These are phyloP conservation scores for Pammene fasciana DNA, from an alignment of 2,888 invertebrate species.

Conservation along the genomic window DNA sequence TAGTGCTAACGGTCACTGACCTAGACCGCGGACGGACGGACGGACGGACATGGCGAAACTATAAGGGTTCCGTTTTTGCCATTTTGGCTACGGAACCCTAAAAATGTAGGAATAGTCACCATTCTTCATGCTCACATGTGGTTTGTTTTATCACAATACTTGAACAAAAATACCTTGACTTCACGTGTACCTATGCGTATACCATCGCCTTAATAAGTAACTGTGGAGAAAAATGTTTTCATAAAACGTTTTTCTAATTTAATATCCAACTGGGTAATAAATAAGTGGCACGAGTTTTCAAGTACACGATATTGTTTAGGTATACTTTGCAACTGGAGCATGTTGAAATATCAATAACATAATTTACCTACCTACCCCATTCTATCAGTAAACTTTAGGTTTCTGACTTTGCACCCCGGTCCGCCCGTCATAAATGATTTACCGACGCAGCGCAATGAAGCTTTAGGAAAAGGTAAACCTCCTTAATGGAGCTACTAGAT, in stretches of 20 bases:
- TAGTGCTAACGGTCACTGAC: too few relatives aligned
- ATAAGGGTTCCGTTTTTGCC: too few relatives aligned
- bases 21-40: too few relatives aligned
- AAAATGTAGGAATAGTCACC: too few relatives aligned
- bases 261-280: conserved; percentile 14
- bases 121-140: too few relatives aligned
- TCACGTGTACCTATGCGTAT: too few relatives aligned
- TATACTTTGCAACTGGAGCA: conserved; percentile 32
- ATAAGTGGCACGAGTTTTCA: conserved; percentile 10
- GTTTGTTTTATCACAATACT: too few relatives aligned
- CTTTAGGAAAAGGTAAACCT: conserved; percentile 54
- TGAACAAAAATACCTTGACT: too few relatives aligned
- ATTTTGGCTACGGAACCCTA: too few relatives aligned
- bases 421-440: conserved; percentile 78
- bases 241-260: background rate
- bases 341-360: conserved; percentile 33
- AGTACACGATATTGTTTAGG: conserved; percentile 7
- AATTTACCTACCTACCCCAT: conserved; percentile 50
- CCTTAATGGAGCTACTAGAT: conserved; percentile 68
- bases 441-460: conserved; percentile 68
- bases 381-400: conserved; percentile 71
- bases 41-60: too few relatives aligned
- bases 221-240: background rate
- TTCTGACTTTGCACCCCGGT: conserved; percentile 55
- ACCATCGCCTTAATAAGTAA: too few relatives aligned